Percentiles rank a stretch among this genome's conserved stretches.
phyloP scores from a whole-genome alignment of 2,113 vertebrate genomes.

The Tinamus guttatus region DNA sequence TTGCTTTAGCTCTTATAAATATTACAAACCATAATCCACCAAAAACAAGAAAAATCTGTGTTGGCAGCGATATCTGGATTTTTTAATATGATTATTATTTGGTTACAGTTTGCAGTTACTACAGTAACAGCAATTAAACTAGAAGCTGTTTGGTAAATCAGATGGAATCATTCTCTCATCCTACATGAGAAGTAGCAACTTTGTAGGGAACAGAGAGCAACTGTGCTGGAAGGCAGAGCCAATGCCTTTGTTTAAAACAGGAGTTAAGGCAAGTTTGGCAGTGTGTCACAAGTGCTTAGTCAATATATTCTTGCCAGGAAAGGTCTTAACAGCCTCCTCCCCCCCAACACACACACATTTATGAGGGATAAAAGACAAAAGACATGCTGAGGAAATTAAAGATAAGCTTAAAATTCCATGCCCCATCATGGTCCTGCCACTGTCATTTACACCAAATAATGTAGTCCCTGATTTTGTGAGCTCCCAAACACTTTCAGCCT shows the following conservation, averaged over 20 bases:
- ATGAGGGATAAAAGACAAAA: background rate
- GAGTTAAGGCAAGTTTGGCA: background rate
- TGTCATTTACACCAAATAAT: background rate
- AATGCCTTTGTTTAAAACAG: background rate
- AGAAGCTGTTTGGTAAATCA: background rate
- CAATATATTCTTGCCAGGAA: background rate
- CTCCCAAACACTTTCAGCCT: background rate
- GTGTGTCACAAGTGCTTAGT: background rate
- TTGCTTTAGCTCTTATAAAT: slow-evolving; percentile 48
- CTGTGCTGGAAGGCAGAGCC: slow-evolving; percentile 30
- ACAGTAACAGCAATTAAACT: slow-evolving; percentile 49
- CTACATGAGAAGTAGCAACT: background rate
- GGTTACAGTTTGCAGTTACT: slow-evolving; percentile 36
- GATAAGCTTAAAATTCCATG: background rate
- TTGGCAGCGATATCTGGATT: slow-evolving; percentile 21
- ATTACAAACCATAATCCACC: slow-evolving; percentile 29
- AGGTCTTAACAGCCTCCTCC: background rate
- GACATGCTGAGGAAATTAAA: background rate
- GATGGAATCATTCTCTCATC: slow-evolving; percentile 17
- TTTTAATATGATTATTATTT: slow-evolving; percentile 19
- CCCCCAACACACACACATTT: background rate
- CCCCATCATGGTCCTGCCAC: background rate
- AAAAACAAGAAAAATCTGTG: background rate
- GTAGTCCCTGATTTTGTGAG: rapidly evolving
- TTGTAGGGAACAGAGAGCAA: slow-evolving; percentile 19